phyloP scores from a whole-genome alignment of 2,797 vertebrate species.

The Leptodactylus fallax region DNA sequence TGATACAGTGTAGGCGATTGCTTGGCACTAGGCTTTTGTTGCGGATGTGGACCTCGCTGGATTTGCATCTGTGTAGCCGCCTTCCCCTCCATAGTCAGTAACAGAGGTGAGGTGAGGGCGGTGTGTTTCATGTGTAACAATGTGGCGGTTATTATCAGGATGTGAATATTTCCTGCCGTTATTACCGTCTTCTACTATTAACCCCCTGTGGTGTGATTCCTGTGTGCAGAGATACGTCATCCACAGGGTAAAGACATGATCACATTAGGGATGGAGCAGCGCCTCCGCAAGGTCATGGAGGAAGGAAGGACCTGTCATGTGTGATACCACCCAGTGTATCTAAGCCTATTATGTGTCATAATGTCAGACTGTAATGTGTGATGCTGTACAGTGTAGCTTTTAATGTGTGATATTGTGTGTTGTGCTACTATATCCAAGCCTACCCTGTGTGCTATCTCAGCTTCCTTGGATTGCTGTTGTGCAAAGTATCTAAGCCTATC shows the following conservation, averaged over 20 bases:
- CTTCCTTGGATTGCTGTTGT: background rate
- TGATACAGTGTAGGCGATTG: background rate
- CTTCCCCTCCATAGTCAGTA: background rate
- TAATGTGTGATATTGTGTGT: background rate
- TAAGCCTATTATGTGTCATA: background rate
- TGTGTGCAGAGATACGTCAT: background rate
- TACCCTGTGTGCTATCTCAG: background rate
- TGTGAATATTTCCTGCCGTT: constrained; percentile 46
- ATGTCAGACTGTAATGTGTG: background rate
- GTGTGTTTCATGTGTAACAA: background rate
- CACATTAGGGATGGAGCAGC: constrained; percentile 21
- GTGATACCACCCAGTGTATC: background rate
- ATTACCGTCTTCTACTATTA: constrained; percentile 2
- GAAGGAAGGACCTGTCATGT: background rate
- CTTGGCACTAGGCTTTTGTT: background rate
- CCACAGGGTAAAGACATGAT: constrained; percentile 21
- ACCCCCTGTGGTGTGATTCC: constrained; percentile 2
- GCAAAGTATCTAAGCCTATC: background rate
- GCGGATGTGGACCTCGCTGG: no score
- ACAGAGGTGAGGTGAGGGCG: background rate
- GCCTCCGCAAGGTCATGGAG: no score
- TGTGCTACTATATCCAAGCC: background rate
- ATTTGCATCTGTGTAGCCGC: no score
- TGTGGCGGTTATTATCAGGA: constrained; percentile 29
- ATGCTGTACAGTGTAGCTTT: background rate